Evolutionary conservation across 2,888 invertebrate genomes (phyloP), one percentile per base, ranked within the genome.

Genomic region (Caenorhabditis afra): DNA sequence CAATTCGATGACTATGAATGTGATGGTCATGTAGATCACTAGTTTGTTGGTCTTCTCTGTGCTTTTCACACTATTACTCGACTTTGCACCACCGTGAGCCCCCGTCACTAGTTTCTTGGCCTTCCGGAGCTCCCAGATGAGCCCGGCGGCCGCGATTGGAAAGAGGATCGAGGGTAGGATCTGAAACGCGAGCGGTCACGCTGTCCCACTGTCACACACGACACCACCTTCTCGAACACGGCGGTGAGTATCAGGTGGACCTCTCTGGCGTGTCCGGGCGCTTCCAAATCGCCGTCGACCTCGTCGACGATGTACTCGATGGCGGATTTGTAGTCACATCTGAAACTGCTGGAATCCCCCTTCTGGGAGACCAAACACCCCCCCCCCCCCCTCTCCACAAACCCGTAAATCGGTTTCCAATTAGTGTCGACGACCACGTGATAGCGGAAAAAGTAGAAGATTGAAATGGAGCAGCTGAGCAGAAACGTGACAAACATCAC

Each of bases 11-110:
- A 52, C n/a, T 3, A 52, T 5, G 20, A 52, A 52, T 14, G 52
- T 20, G n/a, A 52, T 35, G 8, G 52, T 52, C 52, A 52, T 52
- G 29, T 52, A 52, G 52, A 52, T 52, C 35, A 52, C 52, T 29
- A 52, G 18, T 35, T 52, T 52, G 52, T 20, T 52, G n/a, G 29
- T 29, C 29, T 29, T 29, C 29, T 29, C 29, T 3, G 29, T 29
- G 29, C 29, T 29, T n/a, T n/a, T n/a, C n/a, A n/a, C n/a, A n/a
- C n/a, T n/a, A 44, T 11, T 12, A 3, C 2, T 12, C 5, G 44
- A 44, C 14, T n/a, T n/a, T n/a, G 14, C 12, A 10, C 3, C 39
- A 7, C 12, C 8, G 39, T 12, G 39, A 39, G 39, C 11, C 44
- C 14, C 16, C 44, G 3, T 11, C 12, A 12, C 12, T 3, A 12